Base-by-base conservation (phyloP, 2,888 invertebrate genomes). In the Acleris sparsana region DNA sequence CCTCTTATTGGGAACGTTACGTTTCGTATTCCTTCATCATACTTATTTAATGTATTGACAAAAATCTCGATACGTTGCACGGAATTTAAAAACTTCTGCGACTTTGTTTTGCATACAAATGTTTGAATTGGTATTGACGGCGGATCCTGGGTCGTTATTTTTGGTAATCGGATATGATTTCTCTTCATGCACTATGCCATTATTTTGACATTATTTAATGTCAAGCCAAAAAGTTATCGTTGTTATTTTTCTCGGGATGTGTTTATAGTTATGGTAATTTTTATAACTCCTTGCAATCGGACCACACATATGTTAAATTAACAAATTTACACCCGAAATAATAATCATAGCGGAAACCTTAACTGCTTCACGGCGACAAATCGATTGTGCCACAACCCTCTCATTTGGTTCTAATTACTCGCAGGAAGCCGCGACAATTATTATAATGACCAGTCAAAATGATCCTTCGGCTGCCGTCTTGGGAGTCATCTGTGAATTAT, bases 401-500 rank as follows among this genome's bases (percentile, higher is more conserved):
- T 89, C 91, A 91, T 88, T 90, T 90, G 91, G 89, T 88, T 82
- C 84, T 89, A 87, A 91, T 91, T 91, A 90, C 80, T 68, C 76
- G 75, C 88, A 89, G 90, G 90, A 91, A 88, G 89, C 88, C 75
- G 80, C 76, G 74, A 80, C 80, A 85, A 87, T 88, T 88, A 87
- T 83, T 78, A 82, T 84, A 83, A 86, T 86, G 81, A 83, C 89
- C 89, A 88, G 78, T 73, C 74, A 79, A 82, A 79, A 74, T 74
- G 87, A 84, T 56, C 84, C 70, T 79, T 78, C 76, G 76, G 75
- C 79, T 82, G 81, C 80, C 80, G 79, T 81, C 82, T 78, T 55
- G 20, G 53, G 29, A 46, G 58, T 20, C 17, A 11, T 39, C 66
- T 39, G 51, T 49, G 55, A 33, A 68, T 71, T 74, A 72, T 73